Base-by-base conservation (phyloP, 2,888 invertebrate genomes). In the Tetragonula carbonaria region DNA sequence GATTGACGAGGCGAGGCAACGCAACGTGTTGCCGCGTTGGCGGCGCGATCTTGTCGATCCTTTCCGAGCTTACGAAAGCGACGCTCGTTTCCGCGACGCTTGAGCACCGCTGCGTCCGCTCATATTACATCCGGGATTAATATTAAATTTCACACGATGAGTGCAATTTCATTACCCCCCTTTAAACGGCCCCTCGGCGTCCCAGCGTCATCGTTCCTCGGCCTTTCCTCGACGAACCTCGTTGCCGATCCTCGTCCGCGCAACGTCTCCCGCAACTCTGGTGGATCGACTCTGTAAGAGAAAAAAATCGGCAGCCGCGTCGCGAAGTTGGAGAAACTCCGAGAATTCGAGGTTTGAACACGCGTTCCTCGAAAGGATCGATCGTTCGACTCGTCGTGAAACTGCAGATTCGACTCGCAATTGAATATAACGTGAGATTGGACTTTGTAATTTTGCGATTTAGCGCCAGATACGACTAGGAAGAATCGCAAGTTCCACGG, bases 101-200 rank as follows among this genome's bases (percentile, higher is more conserved):
- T 92, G 92, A 89, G 92, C 89, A 88, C 87, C 91, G 85, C 91
- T 91, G 90, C 88, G 88, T 86, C 87, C 91, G 91, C 93, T 91
- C 92, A 91, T 92, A 91, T 93, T 93, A 92, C 91, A 92, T 93
- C 90, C 91, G 90, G 91, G 92, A 94, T 93, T 93, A 93, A 93
- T 94, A 94, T 94, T 93, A 93, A 93, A 93, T 93, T 93, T 93
- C 92, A 92, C 92, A 92, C 92, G 93, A 93, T 92, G 92, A 93
- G 93, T 93, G 92, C 93, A 93, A 93, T 93, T 93, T 94, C 93
- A 94, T 94, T 93, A 93, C 89, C 89, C 90, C 88, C 88, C 87
- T 80, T 88, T 86, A 77, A 23, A 59, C 74, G 71, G 81, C 67
- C 72, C 59, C 76, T 78, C 57, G 66, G 63, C 78, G 74, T 78